Evolutionary conservation across 2,888 invertebrate genomes (phyloP), one percentile per base, ranked within the genome.

Genomic region (Ochropleura leucogaster): DNA sequence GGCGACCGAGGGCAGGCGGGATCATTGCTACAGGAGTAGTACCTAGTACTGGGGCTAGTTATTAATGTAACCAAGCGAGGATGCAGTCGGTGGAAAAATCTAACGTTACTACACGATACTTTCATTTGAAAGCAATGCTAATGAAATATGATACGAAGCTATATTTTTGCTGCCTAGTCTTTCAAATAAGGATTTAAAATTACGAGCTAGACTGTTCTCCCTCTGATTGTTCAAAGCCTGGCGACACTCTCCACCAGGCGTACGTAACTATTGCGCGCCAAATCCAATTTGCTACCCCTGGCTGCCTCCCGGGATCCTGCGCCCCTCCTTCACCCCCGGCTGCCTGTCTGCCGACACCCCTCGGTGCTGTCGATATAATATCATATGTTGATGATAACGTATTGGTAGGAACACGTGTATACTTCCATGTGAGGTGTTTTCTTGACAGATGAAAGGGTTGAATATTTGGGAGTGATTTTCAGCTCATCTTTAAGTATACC

Each of bases 201-300:
- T 47, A 12, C 10, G 20, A 53, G 59, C 72, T n/a, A n/a, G 20
- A 16, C 55, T 18, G 20, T 53, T 42, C 44, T 49, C 68, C 8
- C 51, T 47, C 47, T 64, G 77, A 86, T 85, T 79, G 79, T 68
- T 62, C 70, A 60, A 77, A 80, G 62, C 77, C 63, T 72, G 63
- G 65, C 74, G 60, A 77, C 64, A 76, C 62, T 74, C 73, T 62
- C 51, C 79, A 51, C 72, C 68, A 79, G 60, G 55, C 66, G 60
- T 74, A 78, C 67, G 73, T 72, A 83, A 86, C 77, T 74, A 82
- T 86, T 85, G 82, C 73, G 62, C 77, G 73, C 80, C 82, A 83
- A 81, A 88, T 87, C 83, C 78, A 88, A 89, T 89, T 85, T 89
- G 82, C 72, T 77, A 79, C 81, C 77, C 75, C 67, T 74, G 84